Evolutionary conservation across 2,113 vertebrate genomes (phyloP), one percentile per base, ranked within the genome.

Genomic region (Oophaga pumilio): DNA sequence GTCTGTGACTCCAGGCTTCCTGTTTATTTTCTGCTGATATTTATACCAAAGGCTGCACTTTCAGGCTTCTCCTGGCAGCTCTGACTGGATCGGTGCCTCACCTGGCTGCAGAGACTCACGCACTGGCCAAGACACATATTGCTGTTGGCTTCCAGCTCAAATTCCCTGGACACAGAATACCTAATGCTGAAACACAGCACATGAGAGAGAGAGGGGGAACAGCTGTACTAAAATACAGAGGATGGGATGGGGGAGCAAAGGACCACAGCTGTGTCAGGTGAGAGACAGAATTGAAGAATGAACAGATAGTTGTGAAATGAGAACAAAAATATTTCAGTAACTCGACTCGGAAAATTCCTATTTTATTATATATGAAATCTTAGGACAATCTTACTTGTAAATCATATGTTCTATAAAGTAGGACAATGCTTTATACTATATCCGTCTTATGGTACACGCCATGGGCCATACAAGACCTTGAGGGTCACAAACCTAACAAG

Each of bases 161-260:
- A 88, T 88, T 88, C 87, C 87, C 87, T 84, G 87, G 87, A 88
- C 87, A 88, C 81, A 84, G 49, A 88, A 88, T 88, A 84, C 81
- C 71, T 84, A 84, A 88, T 84, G 87, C 81, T 56, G 69, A 88
- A 88, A 88, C 86, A 88, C 80, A 84, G 87, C 81, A 88, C 86
- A 88, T 88, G 81, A 88, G 87, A 84, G 73, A 84, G 73, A 88
- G 81, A 84, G 71, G 81, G 87, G 80, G 87, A 88, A 88, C 80
- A 88, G 87, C 87, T 88, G 87, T 77, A 60, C 81, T 83, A 56
- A n/a, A 49, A 57, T 76, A 22, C 33, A 43, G 33, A 43, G 33
- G 33, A 43, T 43, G 2, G 60, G n/a, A 49, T 52, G 79, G 64
- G 59, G 69, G 81, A n/a, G 53, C 81, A 77, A 84, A 77, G 81